A percentile compares a stretch with the other conserved stretches of the same genome.
Evolutionary conservation across 2,888 invertebrate species (phyloP).

Genomic region (Rhabditoides inermis): DNA sequence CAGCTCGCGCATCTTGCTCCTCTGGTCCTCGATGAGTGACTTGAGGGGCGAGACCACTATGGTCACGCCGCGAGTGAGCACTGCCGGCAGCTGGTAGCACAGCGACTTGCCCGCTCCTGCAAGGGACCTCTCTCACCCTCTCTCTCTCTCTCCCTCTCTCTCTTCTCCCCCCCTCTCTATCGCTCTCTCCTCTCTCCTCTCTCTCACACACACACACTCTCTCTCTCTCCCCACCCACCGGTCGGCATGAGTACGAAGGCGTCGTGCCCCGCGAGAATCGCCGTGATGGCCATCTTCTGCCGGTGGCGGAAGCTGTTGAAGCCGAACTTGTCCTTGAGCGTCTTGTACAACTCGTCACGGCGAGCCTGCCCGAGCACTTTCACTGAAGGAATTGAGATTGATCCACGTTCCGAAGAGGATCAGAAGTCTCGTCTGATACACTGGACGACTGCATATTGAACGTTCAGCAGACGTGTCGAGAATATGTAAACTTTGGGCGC

Average conservation of each 20-base stretch:
- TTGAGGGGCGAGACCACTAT: conserved; percentile 88
- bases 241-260: conserved; percentile 97
- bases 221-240: too few relatives aligned
- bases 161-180: too few relatives aligned
- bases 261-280: conserved; percentile 71
- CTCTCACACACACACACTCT: too few relatives aligned
- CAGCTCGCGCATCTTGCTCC: conserved; percentile 68
- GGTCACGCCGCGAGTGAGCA: conserved; percentile 76
- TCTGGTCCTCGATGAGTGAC: conserved; percentile 90
- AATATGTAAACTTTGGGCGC: too few relatives aligned
- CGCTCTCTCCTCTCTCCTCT: too few relatives aligned
- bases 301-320: conserved; percentile 79
- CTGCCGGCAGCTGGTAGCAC: conserved; percentile 70
- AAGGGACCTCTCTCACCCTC: background rate
- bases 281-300: conserved; percentile 87
- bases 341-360: conserved; percentile 49
- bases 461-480: background rate
- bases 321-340: conserved; percentile 75
- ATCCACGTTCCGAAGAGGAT: too few relatives aligned
- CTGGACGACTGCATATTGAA: too few relatives aligned
- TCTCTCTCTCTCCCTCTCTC: too few relatives aligned
- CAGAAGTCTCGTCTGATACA: too few relatives aligned
- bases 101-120: conserved; percentile 71
- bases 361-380: conserved; percentile 15
- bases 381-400: conserved; percentile 11